These are phyloP conservation scores for Acleris literana DNA, from an alignment of 2,888 invertebrate species.

Conservation along the genomic window DNA sequence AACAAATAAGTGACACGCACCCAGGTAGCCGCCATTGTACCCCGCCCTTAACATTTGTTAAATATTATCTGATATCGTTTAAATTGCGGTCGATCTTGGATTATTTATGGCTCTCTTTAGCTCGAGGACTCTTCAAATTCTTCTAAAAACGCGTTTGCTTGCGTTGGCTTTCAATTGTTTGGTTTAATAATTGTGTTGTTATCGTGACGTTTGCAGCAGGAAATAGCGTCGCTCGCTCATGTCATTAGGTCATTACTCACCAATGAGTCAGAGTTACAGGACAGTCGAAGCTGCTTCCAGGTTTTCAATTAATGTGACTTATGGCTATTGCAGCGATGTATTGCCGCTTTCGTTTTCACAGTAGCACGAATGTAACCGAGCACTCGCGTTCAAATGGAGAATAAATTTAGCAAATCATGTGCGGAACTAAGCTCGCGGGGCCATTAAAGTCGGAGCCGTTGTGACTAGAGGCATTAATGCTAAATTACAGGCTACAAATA, in stretches of 20 bases:
- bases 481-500: conserved; percentile 46
- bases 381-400: conserved; percentile 11
- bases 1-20: conserved; percentile 79
- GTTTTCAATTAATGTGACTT: conserved; percentile 53
- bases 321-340: conserved; percentile 42
- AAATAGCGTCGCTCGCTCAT: conserved; percentile 51
- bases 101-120: conserved; percentile 42
- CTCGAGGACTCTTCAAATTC: conserved; percentile 28
- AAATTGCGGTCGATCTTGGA: conserved; percentile 53
- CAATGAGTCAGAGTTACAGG: conserved; percentile 58
- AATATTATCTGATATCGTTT: conserved; percentile 78
- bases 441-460: conserved; percentile 4
- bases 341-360: conserved; percentile 43
- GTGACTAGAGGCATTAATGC: conserved; percentile 31
- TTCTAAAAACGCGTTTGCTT: conserved; percentile 20
- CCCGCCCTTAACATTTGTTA: conserved; percentile 73
- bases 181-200: conserved; percentile 34
- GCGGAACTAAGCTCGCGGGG: neutral
- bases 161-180: conserved; percentile 3
- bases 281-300: conserved; percentile 42
- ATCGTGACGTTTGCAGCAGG: conserved; percentile 49
- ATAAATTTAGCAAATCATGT: conserved; percentile 10
- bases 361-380: conserved; percentile 13
- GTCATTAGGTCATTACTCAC: conserved; percentile 39
- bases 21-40: conserved; percentile 75